These are phyloP conservation scores for Trogon melanurus DNA, from an alignment of 2,113 vertebrate species.

Conservation along the genomic window DNA sequence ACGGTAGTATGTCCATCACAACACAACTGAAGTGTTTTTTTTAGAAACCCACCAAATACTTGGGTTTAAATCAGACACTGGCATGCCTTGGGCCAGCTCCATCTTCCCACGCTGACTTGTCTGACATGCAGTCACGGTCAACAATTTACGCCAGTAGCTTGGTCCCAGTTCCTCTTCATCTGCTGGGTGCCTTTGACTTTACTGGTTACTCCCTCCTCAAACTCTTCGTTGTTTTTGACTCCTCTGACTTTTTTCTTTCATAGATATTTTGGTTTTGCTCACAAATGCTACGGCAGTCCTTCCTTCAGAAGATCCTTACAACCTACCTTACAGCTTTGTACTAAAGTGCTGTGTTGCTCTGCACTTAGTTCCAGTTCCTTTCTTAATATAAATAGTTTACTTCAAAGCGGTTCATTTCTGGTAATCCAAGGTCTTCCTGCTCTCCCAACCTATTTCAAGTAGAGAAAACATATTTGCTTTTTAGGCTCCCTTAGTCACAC, in stretches of 20 bases:
- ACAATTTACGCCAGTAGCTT: neutral
- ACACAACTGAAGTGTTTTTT: neutral
- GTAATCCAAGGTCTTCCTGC: neutral
- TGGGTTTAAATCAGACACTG: neutral
- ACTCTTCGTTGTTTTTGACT: neutral
- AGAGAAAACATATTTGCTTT: neutral
- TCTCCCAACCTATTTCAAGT: neutral
- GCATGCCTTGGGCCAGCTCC: neutral
- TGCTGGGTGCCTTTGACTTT: neutral
- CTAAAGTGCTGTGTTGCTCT: neutral
- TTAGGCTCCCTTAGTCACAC: neutral
- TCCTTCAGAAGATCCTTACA: neutral
- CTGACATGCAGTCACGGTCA: fast-evolving
- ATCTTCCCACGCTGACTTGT: neutral
- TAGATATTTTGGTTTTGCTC: neutral
- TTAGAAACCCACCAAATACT: neutral
- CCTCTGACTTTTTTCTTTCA: neutral
- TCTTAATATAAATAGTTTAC: neutral
- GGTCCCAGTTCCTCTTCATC: neutral
- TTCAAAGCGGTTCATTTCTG: neutral
- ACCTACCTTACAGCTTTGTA: neutral
- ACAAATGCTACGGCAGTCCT: neutral
- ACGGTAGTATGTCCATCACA: neutral
- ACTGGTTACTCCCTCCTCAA: neutral
- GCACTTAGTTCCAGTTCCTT: neutral